Evolutionary conservation across 2,113 vertebrate species (phyloP).

Genomic region (Nanger granti): DNA sequence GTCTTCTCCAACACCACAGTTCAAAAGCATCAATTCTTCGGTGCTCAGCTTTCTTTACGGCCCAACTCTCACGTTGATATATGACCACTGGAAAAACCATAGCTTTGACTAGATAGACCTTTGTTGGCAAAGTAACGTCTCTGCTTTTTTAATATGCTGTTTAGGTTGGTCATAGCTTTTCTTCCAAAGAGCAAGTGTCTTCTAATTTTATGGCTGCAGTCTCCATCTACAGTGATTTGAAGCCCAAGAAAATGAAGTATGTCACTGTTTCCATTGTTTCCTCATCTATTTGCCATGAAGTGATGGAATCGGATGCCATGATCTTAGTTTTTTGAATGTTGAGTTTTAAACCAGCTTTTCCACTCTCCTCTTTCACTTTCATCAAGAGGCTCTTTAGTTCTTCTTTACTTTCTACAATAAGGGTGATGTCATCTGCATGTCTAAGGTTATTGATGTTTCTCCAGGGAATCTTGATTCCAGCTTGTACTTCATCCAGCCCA

Average conservation of each 20-base stretch:
- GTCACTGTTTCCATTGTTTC: neutral
- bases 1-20: neutral
- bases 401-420: neutral
- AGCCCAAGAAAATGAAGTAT: neutral
- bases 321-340: neutral
- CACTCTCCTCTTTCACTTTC: neutral
- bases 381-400: neutral
- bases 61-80: neutral
- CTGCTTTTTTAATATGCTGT: neutral
- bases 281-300: neutral
- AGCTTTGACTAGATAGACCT: neutral
- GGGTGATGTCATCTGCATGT: neutral
- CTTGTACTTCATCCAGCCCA: neutral
- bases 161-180: neutral
- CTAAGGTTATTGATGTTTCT: neutral
- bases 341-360: neutral
- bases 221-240: neutral
- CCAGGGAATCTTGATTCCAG: neutral
- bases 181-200: neutral
- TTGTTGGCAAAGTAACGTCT: neutral
- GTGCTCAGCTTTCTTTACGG: neutral
- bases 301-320: fast-evolving
- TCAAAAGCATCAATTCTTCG: neutral
- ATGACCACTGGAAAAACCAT: neutral
- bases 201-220: neutral